A percentile compares a stretch with the other conserved stretches of the same genome.
Conservation (phyloP, 2,797 vertebrate genomes). For the Allobates femoralis region DNA sequence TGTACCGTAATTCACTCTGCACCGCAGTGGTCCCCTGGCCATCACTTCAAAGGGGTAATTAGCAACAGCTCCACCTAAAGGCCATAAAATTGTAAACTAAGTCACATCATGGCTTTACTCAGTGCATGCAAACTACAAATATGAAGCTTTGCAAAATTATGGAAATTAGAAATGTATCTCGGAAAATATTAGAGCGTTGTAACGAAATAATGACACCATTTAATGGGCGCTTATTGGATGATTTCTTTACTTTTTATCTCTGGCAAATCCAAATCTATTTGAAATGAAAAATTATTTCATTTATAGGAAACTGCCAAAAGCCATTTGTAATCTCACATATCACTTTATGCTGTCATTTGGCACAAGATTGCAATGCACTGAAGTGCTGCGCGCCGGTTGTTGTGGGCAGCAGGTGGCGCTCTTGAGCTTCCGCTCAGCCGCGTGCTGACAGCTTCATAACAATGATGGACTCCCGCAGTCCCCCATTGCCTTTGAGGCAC, state of each 20-base stretch:
- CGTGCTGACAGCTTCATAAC: conserved; percentile 53
- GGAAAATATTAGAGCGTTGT: neutral
- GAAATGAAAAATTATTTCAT: conserved; percentile 10
- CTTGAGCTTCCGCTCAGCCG: conserved; percentile 35
- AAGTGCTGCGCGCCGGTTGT: neutral
- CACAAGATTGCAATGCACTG: too few species aligned
- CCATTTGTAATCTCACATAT: conserved; percentile 26
- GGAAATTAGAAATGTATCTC: neutral
- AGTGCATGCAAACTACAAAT: neutral
- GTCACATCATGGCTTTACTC: neutral
- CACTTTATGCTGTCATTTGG: neutral
- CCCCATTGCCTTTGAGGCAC: conserved; percentile 53
- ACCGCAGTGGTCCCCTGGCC: too few species aligned
- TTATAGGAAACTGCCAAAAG: neutral
- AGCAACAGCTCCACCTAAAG: neutral
- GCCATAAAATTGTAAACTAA: neutral
- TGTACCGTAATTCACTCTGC: too few species aligned
- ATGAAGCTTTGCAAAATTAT: neutral
- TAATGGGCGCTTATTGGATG: neutral
- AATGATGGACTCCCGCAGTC: conserved; percentile 58
- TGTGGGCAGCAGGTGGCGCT: conserved; percentile 52
- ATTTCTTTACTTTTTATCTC: neutral
- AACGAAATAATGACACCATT: neutral
- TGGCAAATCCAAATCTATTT: conserved; percentile 6
- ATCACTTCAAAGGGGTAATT: too few species aligned